Conservation (phyloP, 1,140 invertebrate species). For the Andricus grossulariae region DNA sequence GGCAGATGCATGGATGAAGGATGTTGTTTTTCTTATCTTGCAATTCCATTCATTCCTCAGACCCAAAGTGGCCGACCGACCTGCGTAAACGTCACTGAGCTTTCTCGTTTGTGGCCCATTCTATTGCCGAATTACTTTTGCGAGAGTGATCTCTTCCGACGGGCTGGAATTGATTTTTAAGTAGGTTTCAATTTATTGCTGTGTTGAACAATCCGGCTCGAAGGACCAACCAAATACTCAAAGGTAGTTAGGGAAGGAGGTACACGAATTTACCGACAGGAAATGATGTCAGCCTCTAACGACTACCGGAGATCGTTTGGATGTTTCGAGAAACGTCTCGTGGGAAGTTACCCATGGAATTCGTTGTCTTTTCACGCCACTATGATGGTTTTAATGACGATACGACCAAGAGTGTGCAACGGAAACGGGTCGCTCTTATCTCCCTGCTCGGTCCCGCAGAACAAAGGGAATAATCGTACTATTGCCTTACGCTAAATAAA, state of each 20-base stretch:
- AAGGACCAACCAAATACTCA: background rate
- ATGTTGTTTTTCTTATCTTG: constrained; percentile 16
- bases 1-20: constrained; percentile 17
- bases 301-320: constrained; percentile 17
- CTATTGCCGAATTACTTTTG: constrained; percentile 7
- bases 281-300: constrained; percentile 26
- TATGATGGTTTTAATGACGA: constrained; percentile 7
- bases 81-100: background rate
- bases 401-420: background rate
- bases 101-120: constrained; percentile 13
- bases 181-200: constrained; percentile 3
- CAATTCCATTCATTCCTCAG: background rate
- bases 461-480: constrained; percentile 16
- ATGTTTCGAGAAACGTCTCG: constrained; percentile 23
- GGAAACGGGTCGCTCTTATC: constrained; percentile 20
- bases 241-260: background rate
- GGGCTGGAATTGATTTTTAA: background rate
- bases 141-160: background rate
- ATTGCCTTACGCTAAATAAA: background rate
- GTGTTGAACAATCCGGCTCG: background rate
- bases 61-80: background rate
- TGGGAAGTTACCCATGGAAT: constrained; percentile 26
- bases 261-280: background rate
- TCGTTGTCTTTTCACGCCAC: constrained; percentile 27
- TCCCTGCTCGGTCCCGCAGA: background rate